Conservation (phyloP, 2,888 invertebrate species). For the Mesoligia furuncula region DNA sequence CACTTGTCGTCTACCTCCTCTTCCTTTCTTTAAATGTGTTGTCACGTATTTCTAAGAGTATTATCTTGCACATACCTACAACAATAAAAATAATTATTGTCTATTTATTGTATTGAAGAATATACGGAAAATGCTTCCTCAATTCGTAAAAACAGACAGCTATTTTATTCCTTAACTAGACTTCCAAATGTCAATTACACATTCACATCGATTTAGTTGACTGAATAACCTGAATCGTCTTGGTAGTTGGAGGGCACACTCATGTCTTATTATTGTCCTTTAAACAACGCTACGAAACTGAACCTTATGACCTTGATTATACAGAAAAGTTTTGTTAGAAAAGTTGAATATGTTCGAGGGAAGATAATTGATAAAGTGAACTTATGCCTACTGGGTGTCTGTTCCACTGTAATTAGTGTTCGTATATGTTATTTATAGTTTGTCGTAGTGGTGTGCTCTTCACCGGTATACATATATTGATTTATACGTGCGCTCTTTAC, state of each 20-base stretch:
- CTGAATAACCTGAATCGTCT: conserved; percentile 58
- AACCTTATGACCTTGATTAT: conserved; percentile 41
- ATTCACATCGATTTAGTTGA: conserved; percentile 61
- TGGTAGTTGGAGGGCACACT: conserved; percentile 56
- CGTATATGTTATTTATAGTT: conserved; percentile 76
- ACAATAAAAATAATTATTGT: neutral
- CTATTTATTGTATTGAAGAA: neutral
- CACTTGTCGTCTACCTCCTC: neutral
- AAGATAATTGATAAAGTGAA: conserved; percentile 76
- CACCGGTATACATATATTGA: conserved; percentile 82
- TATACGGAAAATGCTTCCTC: neutral
- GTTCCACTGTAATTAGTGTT: conserved; percentile 79
- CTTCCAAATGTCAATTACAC: conserved; percentile 45
- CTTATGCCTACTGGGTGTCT: conserved; percentile 79
- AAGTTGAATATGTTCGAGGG: conserved; percentile 61
- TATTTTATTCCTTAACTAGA: conserved; percentile 18
- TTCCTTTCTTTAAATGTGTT: neutral
- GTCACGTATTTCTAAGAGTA: neutral
- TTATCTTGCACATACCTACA: neutral
- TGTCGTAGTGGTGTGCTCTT: conserved; percentile 71
- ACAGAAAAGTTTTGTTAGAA: conserved; percentile 53
- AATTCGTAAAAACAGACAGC: neutral
- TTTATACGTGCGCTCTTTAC: conserved; percentile 78
- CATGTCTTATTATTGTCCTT: conserved; percentile 40
- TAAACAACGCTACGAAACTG: conserved; percentile 22